Evolutionary conservation across 1,140 invertebrate species (phyloP), one percentile per base, ranked within the genome.

Genomic region (Drosophila erecta): DNA sequence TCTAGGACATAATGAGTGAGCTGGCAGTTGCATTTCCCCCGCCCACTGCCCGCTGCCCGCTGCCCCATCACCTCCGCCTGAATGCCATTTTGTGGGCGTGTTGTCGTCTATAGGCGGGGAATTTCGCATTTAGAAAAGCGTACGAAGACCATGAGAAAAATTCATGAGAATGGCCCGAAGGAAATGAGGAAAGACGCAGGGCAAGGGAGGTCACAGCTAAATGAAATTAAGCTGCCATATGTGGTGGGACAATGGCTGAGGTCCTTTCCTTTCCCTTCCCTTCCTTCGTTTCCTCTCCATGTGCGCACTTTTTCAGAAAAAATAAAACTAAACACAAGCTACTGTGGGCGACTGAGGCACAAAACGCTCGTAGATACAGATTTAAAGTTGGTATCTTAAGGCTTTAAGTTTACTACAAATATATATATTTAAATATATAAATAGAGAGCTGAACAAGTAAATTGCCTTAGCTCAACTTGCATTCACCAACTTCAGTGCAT

Each of bases 1-100:
- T 74, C 71, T 74, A 74, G 70, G 49, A 74, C 71, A 74, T 74
- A 74, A 74, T 74, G 71, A 74, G 71, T 64, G 43, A 70, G 67
- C 66, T 57, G 44, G 69, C 70, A 67, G 70, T 74, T 64, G 71
- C 71, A 73, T n/a, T 49, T 27, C 46, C 14, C 30, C 10, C 20
- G 33, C 12, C 40, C n/a, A 14, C 7, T 20, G 11, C 20, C 4
- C 46, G 6, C 12, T 0, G 24, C 10, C 4, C 8, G 5, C 15
- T 7, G 2, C 27, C 7, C 35, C 24, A 8, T 12, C 44, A 12
- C 44, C 47, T 12, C 7, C 44, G 40, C 35, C 35, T 74, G 69
- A 62, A 74, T 73, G 67, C 27, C 71, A 62, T 73, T 74, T 74
- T 74, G 70, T 49, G 69, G 69, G 57, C 71, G 49, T 69, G 49